phyloP scores from a whole-genome alignment of 1,140 invertebrate genomes.

The Dendroctonus valens region DNA sequence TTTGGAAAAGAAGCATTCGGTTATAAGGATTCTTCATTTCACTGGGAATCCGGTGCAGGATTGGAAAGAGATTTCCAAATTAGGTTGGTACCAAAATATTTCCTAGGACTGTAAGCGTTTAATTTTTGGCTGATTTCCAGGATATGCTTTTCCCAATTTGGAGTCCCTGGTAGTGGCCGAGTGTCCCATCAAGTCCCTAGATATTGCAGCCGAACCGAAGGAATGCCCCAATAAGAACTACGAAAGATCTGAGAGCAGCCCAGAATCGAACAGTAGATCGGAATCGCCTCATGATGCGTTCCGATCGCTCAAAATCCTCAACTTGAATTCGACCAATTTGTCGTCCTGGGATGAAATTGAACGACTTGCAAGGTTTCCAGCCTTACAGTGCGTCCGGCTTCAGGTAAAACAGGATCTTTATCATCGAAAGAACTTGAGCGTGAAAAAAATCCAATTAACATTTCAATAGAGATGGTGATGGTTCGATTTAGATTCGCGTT shows the following conservation, averaged over 20 bases:
- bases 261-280: constrained; percentile 46
- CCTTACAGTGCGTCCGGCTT: constrained; percentile 77
- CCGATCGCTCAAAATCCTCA: constrained; percentile 72
- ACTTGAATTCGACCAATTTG: constrained; percentile 80
- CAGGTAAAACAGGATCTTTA: constrained; percentile 56
- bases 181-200: constrained; percentile 71
- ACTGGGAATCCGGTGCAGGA: constrained; percentile 78
- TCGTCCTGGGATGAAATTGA: constrained; percentile 87
- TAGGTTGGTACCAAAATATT: constrained; percentile 46
- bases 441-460: no score
- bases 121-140: constrained; percentile 45
- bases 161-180: constrained; percentile 83
- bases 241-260: constrained; percentile 54
- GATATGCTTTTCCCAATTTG: constrained; percentile 78
- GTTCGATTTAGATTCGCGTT: no score
- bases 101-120: background rate
- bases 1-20: constrained; percentile 55
- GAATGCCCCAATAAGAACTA: constrained; percentile 48
- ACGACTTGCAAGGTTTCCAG: constrained; percentile 75
- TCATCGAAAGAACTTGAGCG: no score
- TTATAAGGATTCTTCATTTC: constrained; percentile 76
- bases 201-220: constrained; percentile 48
- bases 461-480: no score
- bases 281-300: constrained; percentile 56
- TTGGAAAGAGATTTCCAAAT: constrained; percentile 79